phyloP scores from a whole-genome alignment of 2,888 invertebrate genomes.

The Ethmia dodecea region DNA sequence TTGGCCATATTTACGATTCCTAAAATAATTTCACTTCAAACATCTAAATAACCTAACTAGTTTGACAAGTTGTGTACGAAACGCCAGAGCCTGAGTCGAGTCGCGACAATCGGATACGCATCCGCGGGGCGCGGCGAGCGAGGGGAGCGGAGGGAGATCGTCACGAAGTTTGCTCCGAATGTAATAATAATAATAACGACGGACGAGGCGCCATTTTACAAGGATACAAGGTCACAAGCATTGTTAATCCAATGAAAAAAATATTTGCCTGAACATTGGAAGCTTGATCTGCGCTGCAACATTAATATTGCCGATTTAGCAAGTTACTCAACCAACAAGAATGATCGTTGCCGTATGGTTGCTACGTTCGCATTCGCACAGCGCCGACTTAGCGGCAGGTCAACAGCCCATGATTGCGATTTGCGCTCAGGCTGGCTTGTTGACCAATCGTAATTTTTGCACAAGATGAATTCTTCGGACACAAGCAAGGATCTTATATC shows the following conservation, averaged over 20 bases:
- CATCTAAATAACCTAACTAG: conserved; percentile 69
- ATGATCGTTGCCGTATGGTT: conserved; percentile 20
- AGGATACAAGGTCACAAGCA: conserved; percentile 71
- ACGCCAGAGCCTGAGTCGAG: conserved; percentile 37
- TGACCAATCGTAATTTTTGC: conserved; percentile 52
- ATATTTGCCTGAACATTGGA: conserved; percentile 27
- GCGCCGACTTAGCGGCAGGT: conserved; percentile 48
- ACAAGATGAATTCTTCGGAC: conserved; percentile 24
- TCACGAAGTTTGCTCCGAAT: conserved; percentile 75
- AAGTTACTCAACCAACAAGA: conserved; percentile 37
- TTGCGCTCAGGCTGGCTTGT: conserved; percentile 50
- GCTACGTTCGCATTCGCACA: conserved; percentile 42
- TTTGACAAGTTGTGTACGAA: conserved; percentile 75
- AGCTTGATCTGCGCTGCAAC: conserved; percentile 15
- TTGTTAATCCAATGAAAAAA: conserved; percentile 53
- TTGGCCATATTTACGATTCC: conserved; percentile 34
- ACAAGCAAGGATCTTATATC: too few species aligned
- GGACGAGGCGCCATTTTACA: conserved; percentile 75
- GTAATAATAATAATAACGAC: conserved; percentile 68
- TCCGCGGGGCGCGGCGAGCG: conserved; percentile 53
- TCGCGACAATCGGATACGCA: conserved; percentile 76
- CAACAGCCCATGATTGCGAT: conserved; percentile 67
- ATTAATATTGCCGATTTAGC: conserved; percentile 26
- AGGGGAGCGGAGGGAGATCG: conserved; percentile 63
- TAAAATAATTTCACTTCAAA: conserved; percentile 39